These are phyloP conservation scores for Colletes gigas DNA, from an alignment of 1,140 invertebrate species.

Conservation along the genomic window DNA sequence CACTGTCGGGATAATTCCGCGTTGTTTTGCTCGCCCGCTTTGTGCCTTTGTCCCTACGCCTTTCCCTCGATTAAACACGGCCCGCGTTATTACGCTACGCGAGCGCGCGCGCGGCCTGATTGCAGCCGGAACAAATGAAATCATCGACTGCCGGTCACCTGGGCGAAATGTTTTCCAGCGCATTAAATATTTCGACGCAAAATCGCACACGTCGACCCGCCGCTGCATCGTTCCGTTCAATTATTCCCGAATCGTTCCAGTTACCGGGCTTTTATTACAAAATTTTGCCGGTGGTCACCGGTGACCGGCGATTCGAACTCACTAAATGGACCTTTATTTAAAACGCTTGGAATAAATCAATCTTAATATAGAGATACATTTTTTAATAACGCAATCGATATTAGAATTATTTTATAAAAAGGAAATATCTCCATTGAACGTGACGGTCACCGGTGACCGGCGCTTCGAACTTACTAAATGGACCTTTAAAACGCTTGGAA, in stretches of 20 bases:
- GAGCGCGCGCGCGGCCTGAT: background rate
- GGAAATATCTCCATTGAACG: too few relatives aligned
- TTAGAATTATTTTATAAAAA: too few relatives aligned
- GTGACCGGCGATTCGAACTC: too few relatives aligned
- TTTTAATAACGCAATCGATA: too few relatives aligned
- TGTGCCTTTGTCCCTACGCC: background rate
- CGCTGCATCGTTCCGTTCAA: background rate
- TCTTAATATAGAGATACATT: too few relatives aligned
- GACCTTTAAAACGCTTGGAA: too few relatives aligned
- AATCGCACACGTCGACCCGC: background rate
- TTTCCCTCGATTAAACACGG: constrained; percentile 21
- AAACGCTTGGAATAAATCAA: too few relatives aligned
- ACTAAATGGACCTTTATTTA: too few relatives aligned
- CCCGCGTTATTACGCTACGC: background rate
- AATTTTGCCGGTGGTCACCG: too few relatives aligned
- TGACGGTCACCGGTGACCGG: too few relatives aligned
- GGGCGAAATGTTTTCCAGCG: background rate
- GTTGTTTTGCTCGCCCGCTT: constrained; percentile 43
- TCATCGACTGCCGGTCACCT: background rate
- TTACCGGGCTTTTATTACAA: too few relatives aligned
- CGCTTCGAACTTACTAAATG: too few relatives aligned
- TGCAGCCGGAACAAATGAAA: constrained; percentile 7
- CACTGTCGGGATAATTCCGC: constrained; percentile 60
- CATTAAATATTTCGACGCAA: constrained; percentile 34
- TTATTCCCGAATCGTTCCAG: background rate